These are phyloP conservation scores for Bradypodion pumilum DNA, from an alignment of 2,797 vertebrate genomes.

Conservation along the genomic window DNA sequence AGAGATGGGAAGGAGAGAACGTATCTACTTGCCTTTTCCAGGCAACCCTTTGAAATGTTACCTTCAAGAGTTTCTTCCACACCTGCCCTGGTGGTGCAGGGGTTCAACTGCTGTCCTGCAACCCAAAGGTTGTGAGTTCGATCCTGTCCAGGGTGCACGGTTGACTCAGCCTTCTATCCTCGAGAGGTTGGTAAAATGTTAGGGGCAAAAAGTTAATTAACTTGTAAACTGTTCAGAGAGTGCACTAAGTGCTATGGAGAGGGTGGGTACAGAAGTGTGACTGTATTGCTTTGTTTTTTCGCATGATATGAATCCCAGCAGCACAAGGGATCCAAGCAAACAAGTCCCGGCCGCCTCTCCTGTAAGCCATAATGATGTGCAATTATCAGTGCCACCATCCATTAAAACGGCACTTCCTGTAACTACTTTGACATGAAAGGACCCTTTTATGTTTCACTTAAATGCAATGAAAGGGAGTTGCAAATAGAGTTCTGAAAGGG, in stretches of 20 bases:
- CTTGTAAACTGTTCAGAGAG: no score
- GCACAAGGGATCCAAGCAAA: neutral
- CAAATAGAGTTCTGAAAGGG: neutral
- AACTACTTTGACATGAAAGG: neutral
- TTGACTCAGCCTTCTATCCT: no score
- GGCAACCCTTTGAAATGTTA: neutral
- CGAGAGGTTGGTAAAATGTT: no score
- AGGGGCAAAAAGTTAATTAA: no score
- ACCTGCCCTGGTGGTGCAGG: no score
- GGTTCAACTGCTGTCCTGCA: no score
- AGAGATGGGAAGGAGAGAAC: no score
- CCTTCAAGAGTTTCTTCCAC: neutral
- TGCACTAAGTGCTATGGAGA: no score
- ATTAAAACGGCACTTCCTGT: conserved; percentile 25
- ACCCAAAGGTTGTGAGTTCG: no score
- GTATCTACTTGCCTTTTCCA: neutral
- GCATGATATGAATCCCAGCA: neutral
- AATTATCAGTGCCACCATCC: conserved; percentile 6
- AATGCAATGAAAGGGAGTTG: conserved; percentile 31
- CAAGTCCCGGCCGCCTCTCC: neutral
- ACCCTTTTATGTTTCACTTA: conserved; percentile 21
- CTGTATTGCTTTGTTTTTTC: no score
- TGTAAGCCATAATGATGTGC: neutral
- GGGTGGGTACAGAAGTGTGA: no score
- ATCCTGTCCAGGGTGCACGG: no score